Evolutionary conservation across 2,797 vertebrate species (phyloP), one percentile per base, ranked within the genome.

Genomic region (Coregonus ussuriensis): DNA sequence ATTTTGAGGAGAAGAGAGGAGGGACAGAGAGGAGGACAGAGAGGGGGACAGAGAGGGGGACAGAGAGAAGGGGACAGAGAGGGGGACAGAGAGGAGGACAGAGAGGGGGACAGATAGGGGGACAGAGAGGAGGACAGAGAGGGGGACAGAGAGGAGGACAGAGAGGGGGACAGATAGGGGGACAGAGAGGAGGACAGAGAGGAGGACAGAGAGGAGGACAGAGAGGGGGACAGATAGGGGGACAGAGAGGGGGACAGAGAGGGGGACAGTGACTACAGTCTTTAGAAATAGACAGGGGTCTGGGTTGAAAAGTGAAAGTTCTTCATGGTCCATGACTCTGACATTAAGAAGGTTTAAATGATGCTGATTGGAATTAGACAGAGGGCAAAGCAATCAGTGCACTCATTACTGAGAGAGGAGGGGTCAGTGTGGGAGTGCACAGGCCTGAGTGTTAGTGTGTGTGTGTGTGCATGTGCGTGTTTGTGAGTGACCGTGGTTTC

Each of bases 401-500:
- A 53, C 54, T 68, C 70, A 59, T 76, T 76, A 76, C 67, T 59
- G 31, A 73, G 37, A 15, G 25, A 72, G 15, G 29, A 62, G 18
- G 33, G 53, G 68, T 25, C 75, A 76, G 33, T 53, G 69, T 59
- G 56, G 80, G 77, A 66, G 7, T 75, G 35, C 0, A 3, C 51
- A 51, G 85, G 82, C 82, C 14, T 13, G 47, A 21, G 16, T 56
- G 9, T 51, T 65, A 33, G 35, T 31, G 37, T 52, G 31, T 59
- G 25, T 4, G 53, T 4, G 52, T 13, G 52, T 13, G 14, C 2
- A 16, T 13, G 52, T 62, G 33, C 47, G 35, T 33, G 56, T 9
- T 35, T 35, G 53, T 67, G 18, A 18, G 29, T 59, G 53, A 21
- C 31, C n/a, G 51, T 67, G 59, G 74, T 82, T 78, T 79, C 79